These are phyloP conservation scores for Diglossa cyanea DNA, from an alignment of 2,797 vertebrate species.

Conservation along the genomic window DNA sequence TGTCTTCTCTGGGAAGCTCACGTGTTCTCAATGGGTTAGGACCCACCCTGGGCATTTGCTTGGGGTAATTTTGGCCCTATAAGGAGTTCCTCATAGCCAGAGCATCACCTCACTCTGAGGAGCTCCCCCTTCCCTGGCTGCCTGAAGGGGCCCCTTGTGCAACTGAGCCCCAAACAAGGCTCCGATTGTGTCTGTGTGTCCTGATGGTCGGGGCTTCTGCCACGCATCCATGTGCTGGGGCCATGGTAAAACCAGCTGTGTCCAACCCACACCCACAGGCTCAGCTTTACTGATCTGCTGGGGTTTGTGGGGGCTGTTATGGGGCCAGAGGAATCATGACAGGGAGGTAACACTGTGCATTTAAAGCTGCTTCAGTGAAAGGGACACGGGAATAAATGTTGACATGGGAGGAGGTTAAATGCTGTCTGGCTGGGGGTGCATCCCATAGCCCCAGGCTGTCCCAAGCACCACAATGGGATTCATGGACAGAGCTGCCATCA, in stretches of 20 bases:
- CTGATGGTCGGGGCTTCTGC: background rate
- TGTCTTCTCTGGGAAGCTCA: background rate
- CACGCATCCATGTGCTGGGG: fast-evolving
- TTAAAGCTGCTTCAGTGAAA: background rate
- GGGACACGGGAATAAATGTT: fast-evolving
- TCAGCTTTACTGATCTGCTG: background rate
- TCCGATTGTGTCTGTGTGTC: background rate
- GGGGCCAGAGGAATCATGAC: fast-evolving
- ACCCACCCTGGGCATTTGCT: background rate
- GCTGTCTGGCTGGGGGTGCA: background rate
- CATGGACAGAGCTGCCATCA: background rate
- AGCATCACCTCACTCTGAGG: background rate
- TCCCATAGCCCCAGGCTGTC: background rate
- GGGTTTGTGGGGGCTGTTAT: background rate
- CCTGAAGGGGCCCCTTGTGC: conserved; percentile 47
- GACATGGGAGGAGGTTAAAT: background rate
- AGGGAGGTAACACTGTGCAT: background rate
- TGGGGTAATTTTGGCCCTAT: background rate
- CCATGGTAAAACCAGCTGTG: background rate
- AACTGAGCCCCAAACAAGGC: conserved; percentile 21
- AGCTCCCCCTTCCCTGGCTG: background rate
- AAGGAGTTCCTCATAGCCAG: background rate
- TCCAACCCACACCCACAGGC: background rate
- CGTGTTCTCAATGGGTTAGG: fast-evolving
- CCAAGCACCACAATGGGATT: fast-evolving